phyloP scores from a whole-genome alignment of 64 coral and sea anemone species.

The Dendrophyllia cribrosa region DNA sequence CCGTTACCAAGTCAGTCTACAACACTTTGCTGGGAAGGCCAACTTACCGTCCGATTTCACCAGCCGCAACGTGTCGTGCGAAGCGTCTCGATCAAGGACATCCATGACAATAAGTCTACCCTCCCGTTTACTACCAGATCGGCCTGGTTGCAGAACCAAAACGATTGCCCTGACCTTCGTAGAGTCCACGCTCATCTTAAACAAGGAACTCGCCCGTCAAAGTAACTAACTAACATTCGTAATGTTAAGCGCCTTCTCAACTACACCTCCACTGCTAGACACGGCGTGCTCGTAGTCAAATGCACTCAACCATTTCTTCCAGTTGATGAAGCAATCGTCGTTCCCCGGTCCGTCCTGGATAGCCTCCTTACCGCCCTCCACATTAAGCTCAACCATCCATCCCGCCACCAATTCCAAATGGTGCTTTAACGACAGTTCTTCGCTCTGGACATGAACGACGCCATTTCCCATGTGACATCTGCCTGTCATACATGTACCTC shows the following conservation, averaged over 20 bases:
- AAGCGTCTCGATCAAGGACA: not conserved
- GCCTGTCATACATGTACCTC: too few species aligned
- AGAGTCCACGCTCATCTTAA: too few species aligned
- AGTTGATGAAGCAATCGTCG: not conserved
- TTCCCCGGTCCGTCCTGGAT: constrained; percentile 4
- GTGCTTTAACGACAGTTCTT: constrained; percentile 36
- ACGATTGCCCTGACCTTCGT: too few species aligned
- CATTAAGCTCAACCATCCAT: constrained; percentile 19
- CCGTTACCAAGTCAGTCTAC: too few species aligned
- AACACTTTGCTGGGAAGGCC: too few species aligned
- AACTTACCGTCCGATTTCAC: too few species aligned
- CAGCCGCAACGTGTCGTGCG: not conserved
- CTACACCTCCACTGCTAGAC: not conserved
- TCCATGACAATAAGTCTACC: not conserved
- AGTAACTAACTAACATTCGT: not conserved
- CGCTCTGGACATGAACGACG: constrained; percentile 36
- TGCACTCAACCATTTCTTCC: not conserved
- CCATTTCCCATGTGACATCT: too few species aligned
- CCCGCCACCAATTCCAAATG: constrained; percentile 29
- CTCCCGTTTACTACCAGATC: constrained; percentile 48
- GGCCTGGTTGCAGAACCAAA: constrained; percentile 34
- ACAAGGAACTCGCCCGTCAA: too few species aligned
- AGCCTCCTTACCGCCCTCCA: constrained; percentile 25
- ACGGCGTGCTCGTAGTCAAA: not conserved
- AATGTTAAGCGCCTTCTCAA: not conserved